A percentile compares a stretch with the other conserved stretches of the same genome.
phyloP scores from a whole-genome alignment of 2,797 vertebrate species.

The Tragopan temminckii region DNA sequence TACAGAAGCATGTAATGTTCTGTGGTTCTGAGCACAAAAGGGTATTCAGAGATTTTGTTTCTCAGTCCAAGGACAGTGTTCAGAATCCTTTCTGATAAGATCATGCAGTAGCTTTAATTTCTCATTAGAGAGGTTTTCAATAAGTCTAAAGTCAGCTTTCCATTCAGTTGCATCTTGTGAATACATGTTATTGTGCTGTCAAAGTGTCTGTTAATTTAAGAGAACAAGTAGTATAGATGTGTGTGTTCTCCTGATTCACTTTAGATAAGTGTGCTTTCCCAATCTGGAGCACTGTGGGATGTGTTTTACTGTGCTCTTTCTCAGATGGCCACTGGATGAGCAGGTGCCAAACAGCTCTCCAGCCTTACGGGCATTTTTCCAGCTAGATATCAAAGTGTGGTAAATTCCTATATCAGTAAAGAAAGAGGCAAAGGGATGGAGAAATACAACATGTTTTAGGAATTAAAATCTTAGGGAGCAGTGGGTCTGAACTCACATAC shows the following conservation, averaged over 20 bases:
- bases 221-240: conserved; percentile 52
- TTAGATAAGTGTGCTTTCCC: conserved; percentile 65
- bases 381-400: not conserved
- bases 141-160: conserved; percentile 72
- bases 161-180: conserved; percentile 68
- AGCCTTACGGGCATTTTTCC: not conserved
- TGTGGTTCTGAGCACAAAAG: conserved; percentile 68
- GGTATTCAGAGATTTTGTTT: conserved; percentile 80
- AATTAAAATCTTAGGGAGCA: not conserved
- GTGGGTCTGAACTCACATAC: not conserved
- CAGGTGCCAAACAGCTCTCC: not conserved
- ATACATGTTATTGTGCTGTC: conserved; percentile 75
- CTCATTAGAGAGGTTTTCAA: conserved; percentile 73
- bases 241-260: conserved; percentile 63
- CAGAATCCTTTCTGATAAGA: conserved; percentile 61
- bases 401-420: not conserved
- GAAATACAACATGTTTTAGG: not conserved
- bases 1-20: conserved; percentile 45
- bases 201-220: conserved; percentile 68
- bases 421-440: not conserved
- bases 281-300: not conserved
- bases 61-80: conserved; percentile 60
- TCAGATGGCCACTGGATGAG: not conserved
- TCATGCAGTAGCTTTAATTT: conserved; percentile 77
- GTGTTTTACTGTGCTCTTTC: not conserved